Percentiles rank a stretch among this genome's conserved stretches.
Conservation (phyloP, 2,113 vertebrate genomes). For the Thymallus thymallus region DNA sequence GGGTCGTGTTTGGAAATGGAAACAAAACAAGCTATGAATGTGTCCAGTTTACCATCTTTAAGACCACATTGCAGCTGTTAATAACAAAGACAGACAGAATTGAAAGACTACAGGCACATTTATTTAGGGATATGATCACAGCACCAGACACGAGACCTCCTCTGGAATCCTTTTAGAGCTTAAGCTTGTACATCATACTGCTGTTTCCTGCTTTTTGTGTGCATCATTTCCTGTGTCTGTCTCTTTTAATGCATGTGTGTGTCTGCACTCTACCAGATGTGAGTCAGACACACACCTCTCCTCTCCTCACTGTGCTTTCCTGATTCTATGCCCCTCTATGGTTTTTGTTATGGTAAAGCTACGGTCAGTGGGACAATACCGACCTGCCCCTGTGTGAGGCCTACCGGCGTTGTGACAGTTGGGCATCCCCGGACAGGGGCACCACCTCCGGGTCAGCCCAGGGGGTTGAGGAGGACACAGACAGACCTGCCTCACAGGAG, state of each 20-base stretch:
- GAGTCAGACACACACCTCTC: conserved; percentile 56
- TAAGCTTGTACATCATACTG: conserved; percentile 5
- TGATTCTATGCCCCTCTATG: conserved; percentile 63
- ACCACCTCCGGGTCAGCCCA: conserved; percentile 71
- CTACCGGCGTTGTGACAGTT: conserved; percentile 83
- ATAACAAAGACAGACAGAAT: too few relatives aligned
- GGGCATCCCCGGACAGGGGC: conserved; percentile 68
- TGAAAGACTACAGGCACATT: too few relatives aligned
- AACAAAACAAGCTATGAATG: not conserved
- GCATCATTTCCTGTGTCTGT: conserved; percentile 24
- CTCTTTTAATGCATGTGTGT: conserved; percentile 28
- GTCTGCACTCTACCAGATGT: conserved; percentile 44
- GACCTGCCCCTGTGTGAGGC: conserved; percentile 93
- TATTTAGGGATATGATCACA: too few relatives aligned
- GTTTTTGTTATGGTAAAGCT: conserved; percentile 84
- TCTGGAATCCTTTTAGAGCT: not conserved
- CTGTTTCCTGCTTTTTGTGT: conserved; percentile 42
- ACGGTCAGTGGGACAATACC: conserved; percentile 89
- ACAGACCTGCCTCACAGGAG: conserved; percentile 66
- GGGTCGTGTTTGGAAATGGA: too few relatives aligned
- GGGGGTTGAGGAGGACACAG: conserved; percentile 62
- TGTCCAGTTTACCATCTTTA: not conserved
- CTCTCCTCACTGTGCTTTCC: conserved; percentile 61
- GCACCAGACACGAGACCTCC: not conserved
- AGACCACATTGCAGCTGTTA: too few relatives aligned